Percentiles rank a stretch among this genome's conserved stretches.
These are phyloP conservation scores for Rotaria magnacalcarata DNA, from an alignment of 2,888 invertebrate genomes.

Conservation along the genomic window DNA sequence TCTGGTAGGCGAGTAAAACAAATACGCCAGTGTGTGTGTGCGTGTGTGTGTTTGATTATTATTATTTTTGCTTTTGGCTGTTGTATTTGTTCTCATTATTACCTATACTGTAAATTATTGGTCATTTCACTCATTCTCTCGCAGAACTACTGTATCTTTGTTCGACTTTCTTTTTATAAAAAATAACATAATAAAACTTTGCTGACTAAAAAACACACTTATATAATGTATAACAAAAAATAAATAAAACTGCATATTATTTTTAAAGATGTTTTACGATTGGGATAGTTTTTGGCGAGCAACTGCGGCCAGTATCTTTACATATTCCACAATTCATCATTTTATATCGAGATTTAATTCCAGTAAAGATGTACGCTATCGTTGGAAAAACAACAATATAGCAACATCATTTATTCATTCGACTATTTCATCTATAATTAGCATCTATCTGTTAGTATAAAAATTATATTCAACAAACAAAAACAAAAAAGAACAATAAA, in stretches of 20 bases:
- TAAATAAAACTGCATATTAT: neutral
- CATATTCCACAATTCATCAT: too few species aligned
- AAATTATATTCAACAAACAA: too few species aligned
- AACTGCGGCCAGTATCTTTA: too few species aligned
- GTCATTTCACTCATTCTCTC: neutral
- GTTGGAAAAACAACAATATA: too few species aligned
- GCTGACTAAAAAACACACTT: neutral
- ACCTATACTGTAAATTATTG: neutral
- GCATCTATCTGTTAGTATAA: too few species aligned
- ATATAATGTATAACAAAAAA: neutral
- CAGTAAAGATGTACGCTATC: too few species aligned
- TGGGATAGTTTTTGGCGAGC: too few species aligned
- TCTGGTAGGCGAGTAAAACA: neutral
- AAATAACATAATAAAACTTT: neutral
- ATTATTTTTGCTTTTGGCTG: neutral
- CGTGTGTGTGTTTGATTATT: too few species aligned
- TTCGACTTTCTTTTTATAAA: neutral
- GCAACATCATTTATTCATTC: too few species aligned
- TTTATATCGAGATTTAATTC: too few species aligned
- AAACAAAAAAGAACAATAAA: too few species aligned
- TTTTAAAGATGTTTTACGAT: neutral
- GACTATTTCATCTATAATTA: too few species aligned
- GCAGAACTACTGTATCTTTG: neutral
- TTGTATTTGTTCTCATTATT: constrained; percentile 14
- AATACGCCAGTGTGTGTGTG: neutral